Base-by-base conservation (phyloP, 2,888 invertebrate species). In the Plebejus anna region DNA sequence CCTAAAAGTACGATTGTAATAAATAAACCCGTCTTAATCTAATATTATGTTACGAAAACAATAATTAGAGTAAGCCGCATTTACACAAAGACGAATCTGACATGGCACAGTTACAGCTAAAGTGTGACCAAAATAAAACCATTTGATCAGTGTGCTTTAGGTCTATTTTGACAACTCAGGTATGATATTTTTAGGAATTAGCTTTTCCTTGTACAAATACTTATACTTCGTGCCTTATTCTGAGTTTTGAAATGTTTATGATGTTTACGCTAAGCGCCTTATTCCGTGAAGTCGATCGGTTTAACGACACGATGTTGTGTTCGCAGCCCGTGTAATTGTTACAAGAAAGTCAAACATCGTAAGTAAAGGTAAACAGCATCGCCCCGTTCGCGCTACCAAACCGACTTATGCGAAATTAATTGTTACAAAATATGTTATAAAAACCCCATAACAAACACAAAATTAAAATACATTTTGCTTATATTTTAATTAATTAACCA, bases 261-360 rank as follows among this genome's bases (percentile, higher is more conserved):
- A 32, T 32, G 66, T 66, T 28, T 66, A 66, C 66, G 32, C 5
- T 66, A 66, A 66, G 66, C 66, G 66, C 66, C 66, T 66, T 66
- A 66, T 90, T 90, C 88, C 83, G 82, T 86, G 90, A 86, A 92
- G 89, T 88, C 84, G 87, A 55, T 71, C 22, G 76, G 42, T 76
- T 38, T 71, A 72, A 76, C 83, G 82, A 83, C 88, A 76, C 83
- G 82, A 83, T 88, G 87, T 88, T 88, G 84, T 91, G 88, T 91
- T 89, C 91, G 91, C 88, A 91, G 92, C 91, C 83, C 86, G 84
- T 88, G 89, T 90, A 91, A 90, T 90, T 90, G 89, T 89, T 87
- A 83, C 82, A 87, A 84, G 90, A 91, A 91, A 92, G 88, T 85
- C 86, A 90, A 91, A 90, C 91, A 91, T 80, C 81, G 85, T 78